Evolutionary conservation across 2,888 invertebrate species (phyloP).

Genomic region (Drosophila acutilabella): DNA sequence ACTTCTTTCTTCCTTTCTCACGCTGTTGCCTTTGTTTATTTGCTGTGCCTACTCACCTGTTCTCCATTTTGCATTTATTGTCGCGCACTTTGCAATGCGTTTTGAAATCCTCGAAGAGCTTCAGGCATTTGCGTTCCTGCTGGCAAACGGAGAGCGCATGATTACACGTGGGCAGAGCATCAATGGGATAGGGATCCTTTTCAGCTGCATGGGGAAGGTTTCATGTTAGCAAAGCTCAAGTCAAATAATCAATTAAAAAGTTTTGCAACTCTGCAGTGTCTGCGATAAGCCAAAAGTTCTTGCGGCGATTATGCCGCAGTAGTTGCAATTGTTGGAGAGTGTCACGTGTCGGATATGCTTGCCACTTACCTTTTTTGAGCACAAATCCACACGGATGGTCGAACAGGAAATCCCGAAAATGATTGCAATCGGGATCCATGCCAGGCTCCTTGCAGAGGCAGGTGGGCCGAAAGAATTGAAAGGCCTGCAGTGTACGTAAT

Average conservation of each 20-base stretch:
- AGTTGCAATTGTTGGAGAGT: background rate
- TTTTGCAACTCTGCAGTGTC: background rate
- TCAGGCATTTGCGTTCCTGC: slow-evolving; percentile 92
- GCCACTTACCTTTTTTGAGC: slow-evolving; percentile 91
- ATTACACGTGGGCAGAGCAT: slow-evolving; percentile 95
- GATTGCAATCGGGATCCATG: slow-evolving; percentile 96
- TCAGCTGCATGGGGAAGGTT: slow-evolving; percentile 85
- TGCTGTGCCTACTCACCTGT: slow-evolving; percentile 88
- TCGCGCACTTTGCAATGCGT: slow-evolving; percentile 94
- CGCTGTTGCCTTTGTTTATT: background rate
- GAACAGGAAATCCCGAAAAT: slow-evolving; percentile 96
- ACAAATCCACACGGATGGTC: slow-evolving; percentile 97
- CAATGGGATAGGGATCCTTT: slow-evolving; percentile 95
- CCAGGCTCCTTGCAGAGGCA: slow-evolving; percentile 96
- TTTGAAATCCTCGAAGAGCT: slow-evolving; percentile 94
- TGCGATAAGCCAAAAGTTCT: background rate
- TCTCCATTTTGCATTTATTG: slow-evolving; percentile 95
- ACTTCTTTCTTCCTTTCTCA: background rate
- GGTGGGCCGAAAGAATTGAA: slow-evolving; percentile 96
- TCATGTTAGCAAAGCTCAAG: slow-evolving; percentile 3
- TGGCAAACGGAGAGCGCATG: slow-evolving; percentile 94
- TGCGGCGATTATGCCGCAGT: background rate
- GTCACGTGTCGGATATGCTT: background rate
- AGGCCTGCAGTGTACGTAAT: slow-evolving; percentile 94
- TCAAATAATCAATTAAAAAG: slow-evolving; percentile 19